A percentile compares a stretch with the other conserved stretches of the same genome.
phyloP scores from a whole-genome alignment of 30 jellyfish, hydroid and myxozoan species.

The Aurelia aurita region DNA sequence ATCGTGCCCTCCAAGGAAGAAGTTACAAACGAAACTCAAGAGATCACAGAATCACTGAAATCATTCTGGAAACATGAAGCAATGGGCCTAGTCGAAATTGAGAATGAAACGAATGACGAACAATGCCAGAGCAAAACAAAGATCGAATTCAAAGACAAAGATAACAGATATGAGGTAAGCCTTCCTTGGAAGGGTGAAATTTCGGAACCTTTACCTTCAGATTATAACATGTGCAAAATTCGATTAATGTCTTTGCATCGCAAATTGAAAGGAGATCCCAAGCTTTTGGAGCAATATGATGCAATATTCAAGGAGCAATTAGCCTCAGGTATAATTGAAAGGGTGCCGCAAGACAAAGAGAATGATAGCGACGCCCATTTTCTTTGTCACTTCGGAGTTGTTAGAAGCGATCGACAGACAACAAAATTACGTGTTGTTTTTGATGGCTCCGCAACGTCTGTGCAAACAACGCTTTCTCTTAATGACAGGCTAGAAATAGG shows the following conservation, averaged over 20 bases:
- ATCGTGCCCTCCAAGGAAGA: conserved; percentile 22
- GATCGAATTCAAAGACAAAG: conserved; percentile 37
- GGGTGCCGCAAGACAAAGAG: too few relatives aligned
- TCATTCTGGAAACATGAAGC: conserved; percentile 58
- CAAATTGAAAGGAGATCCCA: too few relatives aligned
- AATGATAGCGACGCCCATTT: too few relatives aligned
- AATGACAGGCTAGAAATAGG: too few relatives aligned
- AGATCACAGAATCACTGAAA: conserved; percentile 49
- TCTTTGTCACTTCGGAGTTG: too few relatives aligned
- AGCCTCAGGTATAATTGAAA: too few relatives aligned
- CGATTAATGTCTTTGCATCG: conserved; percentile 10
- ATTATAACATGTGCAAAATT: conserved; percentile 27
- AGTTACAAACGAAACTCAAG: conserved; percentile 18
- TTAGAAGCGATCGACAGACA: too few relatives aligned
- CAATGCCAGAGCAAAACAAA: conserved; percentile 11
- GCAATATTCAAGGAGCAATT: too few relatives aligned
- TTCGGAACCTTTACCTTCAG: conserved; percentile 41
- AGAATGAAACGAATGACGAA: neutral
- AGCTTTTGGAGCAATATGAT: conserved; percentile 24
- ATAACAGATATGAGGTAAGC: conserved; percentile 52
- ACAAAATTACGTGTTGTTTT: too few relatives aligned
- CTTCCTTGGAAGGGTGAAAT: conserved; percentile 38
- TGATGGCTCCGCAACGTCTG: conserved; percentile 21
- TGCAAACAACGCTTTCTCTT: conserved; percentile 8
- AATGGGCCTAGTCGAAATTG: conserved; percentile 40